Percentiles rank a stretch among this genome's conserved stretches.
Evolutionary conservation across 2,888 invertebrate species (phyloP).

Genomic region (Ectemnius cavifrons): DNA sequence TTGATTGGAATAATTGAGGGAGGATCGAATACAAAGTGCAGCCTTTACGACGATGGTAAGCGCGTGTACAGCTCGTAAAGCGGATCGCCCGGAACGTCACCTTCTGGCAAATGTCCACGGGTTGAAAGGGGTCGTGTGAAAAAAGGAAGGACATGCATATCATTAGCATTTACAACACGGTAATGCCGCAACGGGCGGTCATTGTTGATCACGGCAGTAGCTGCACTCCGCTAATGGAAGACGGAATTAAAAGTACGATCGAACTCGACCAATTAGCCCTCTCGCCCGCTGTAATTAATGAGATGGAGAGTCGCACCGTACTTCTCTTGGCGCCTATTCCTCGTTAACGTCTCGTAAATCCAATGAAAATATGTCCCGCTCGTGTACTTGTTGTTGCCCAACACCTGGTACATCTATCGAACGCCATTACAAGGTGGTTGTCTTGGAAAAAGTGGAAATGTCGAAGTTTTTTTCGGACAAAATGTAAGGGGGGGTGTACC

Average conservation of each 20-base stretch:
- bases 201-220: slow-evolving; percentile 32
- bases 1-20: too few relatives aligned
- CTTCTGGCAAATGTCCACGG: too few relatives aligned
- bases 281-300: slow-evolving; percentile 36
- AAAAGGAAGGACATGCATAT: not conserved
- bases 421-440: too few relatives aligned
- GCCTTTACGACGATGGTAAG: too few relatives aligned
- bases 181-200: slow-evolving; percentile 35
- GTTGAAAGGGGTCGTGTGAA: not conserved
- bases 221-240: slow-evolving; percentile 30
- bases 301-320: slow-evolving; percentile 28
- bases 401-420: too few relatives aligned
- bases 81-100: too few relatives aligned
- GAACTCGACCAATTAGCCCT: slow-evolving; percentile 49
- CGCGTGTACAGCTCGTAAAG: too few relatives aligned
- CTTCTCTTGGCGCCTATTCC: slow-evolving; percentile 24
- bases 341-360: slow-evolving; percentile 55
- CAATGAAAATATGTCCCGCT: not conserved
- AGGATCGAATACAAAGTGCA: too few relatives aligned
- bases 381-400: too few relatives aligned
- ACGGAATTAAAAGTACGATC: slow-evolving; percentile 51
- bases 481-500: too few relatives aligned
- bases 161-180: slow-evolving; percentile 56
- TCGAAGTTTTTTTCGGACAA: too few relatives aligned
- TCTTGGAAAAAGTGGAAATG: too few relatives aligned